Base-by-base conservation (phyloP, 2,113 vertebrate species). In the Salvelinus fontinalis region DNA sequence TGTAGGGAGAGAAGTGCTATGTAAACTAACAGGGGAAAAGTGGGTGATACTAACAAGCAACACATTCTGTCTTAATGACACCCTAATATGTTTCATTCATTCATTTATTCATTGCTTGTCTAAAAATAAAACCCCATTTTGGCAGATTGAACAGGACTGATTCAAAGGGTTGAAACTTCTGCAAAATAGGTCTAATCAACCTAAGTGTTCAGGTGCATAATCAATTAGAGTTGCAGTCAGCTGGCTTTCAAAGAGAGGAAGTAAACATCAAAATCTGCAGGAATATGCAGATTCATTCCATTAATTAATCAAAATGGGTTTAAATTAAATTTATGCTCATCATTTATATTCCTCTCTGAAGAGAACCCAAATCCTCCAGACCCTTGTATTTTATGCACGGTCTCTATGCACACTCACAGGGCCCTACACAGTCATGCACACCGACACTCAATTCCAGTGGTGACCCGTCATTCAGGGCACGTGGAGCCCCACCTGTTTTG, bases 141-240 rank as follows among this genome's bases (percentile, higher is more conserved):
- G 82, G 75, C 79, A 0, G 76, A 18, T 27, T 16, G 51, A 59
- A 60, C 31, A 70, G 60, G 39, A 64, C 22, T 20, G 27, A 76
- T 70, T 44, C 44, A 74, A 39, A 51, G 29, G 20, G 75, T 83
- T 87, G 83, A 82, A 27, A 81, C 67, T 75, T 84, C 84, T 86
- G 84, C 82, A 85, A 71, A 86, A 81, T 48, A 60, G 22, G 67
- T 29, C 70, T 77, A 85, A 87, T 89, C 76, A 72, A 79, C 82
- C 81, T 72, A 82, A 85, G 75, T 76, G 72, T 78, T 84, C n/a
- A 9, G 57, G 51, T 39, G 54, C 20, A 20, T 44, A 44, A 44
- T 44, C 39, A 44, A 44, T 44, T 44, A 11, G 39, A 44, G 39
- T 44, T 44, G 39, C 20, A 57, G 16, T 57, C 54, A 57, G 54